phyloP scores from a whole-genome alignment of 2,113 vertebrate species.

The Ciconia boyciana region DNA sequence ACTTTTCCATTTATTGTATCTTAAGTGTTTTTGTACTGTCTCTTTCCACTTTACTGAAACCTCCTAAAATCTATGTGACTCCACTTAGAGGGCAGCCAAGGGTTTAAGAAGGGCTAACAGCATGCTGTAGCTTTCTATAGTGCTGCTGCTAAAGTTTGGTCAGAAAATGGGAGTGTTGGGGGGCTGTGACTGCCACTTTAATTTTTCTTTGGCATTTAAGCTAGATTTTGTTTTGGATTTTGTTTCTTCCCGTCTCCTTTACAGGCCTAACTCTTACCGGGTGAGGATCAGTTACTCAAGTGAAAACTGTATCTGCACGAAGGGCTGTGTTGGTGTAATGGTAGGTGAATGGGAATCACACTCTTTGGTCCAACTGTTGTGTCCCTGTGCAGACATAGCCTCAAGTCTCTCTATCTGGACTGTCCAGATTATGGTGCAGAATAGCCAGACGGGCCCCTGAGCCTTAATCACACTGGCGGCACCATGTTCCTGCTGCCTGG shows the following conservation, averaged over 20 bases:
- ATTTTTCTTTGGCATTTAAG: background rate
- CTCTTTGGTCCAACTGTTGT: accelerated
- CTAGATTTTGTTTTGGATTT: background rate
- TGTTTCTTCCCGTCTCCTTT: background rate
- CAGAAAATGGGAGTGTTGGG: background rate
- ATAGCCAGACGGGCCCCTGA: background rate
- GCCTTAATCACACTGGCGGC: background rate
- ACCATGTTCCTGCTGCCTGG: accelerated
- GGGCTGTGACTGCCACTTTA: background rate
- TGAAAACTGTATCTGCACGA: accelerated
- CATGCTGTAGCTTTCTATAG: background rate
- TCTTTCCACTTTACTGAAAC: background rate
- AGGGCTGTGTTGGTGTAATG: background rate
- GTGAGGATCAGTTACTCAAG: background rate
- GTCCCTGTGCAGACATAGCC: background rate
- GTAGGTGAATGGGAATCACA: background rate
- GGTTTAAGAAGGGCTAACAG: background rate
- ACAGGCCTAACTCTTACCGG: background rate
- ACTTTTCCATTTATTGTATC: background rate
- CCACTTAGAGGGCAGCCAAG: background rate
- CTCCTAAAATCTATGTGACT: background rate
- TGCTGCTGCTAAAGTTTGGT: background rate
- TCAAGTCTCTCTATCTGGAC: background rate
- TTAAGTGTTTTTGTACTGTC: background rate
- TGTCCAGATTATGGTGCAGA: background rate